Conservation (phyloP, 2,113 vertebrate species). For the Picathartes gymnocephalus region DNA sequence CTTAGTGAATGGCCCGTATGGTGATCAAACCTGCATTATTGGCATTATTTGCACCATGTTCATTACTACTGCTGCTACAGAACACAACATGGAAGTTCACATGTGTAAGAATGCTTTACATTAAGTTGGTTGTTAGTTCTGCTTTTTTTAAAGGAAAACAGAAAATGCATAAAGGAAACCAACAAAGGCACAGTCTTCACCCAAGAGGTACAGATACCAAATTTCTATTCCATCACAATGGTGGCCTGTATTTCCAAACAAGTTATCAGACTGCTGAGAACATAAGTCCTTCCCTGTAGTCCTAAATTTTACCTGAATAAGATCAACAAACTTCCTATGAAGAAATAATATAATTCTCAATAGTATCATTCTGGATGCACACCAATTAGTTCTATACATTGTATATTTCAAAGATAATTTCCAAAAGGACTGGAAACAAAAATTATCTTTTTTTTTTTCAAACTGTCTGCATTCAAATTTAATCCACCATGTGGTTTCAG, state of each 20-base stretch:
- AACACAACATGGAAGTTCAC: background rate
- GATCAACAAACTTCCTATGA: background rate
- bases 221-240: background rate
- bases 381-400: background rate
- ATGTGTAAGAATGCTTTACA: background rate
- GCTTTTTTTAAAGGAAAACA: background rate
- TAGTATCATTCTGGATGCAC: background rate
- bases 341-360: background rate
- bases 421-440: background rate
- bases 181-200: background rate
- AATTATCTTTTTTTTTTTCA: background rate
- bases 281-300: background rate
- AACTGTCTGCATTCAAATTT: background rate
- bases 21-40: background rate
- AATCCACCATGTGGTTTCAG: background rate
- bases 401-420: background rate
- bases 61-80: background rate
- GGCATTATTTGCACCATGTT: background rate
- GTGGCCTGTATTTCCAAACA: background rate
- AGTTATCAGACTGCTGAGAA: background rate
- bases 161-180: background rate
- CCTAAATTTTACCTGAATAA: background rate
- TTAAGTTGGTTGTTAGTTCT: background rate
- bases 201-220: background rate
- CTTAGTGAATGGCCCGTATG: too few species aligned